Conservation (phyloP, 2,888 invertebrate genomes). For the Melanophora roralis region DNA sequence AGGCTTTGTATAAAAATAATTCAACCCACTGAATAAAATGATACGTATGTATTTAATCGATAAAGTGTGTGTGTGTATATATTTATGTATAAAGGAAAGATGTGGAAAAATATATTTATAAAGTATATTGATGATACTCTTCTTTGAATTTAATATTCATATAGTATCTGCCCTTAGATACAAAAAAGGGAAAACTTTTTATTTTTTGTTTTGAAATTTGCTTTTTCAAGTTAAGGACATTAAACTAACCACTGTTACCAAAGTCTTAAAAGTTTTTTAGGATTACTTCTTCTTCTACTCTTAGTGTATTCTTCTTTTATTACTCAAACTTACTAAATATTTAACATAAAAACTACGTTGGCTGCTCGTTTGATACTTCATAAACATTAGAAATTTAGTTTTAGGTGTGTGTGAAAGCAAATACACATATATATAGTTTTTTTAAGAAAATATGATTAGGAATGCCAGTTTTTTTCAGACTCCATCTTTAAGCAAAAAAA, state of each 20-base stretch:
- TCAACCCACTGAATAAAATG: constrained; percentile 17
- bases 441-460: too few species aligned
- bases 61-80: background rate
- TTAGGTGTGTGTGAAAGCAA: background rate
- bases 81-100: too few species aligned
- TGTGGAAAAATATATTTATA: too few species aligned
- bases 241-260: constrained; percentile 52
- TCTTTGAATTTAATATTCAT: constrained; percentile 42
- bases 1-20: constrained; percentile 5
- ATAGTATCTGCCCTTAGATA: constrained; percentile 34
- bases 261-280: constrained; percentile 49
- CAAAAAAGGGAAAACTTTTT: constrained; percentile 13
- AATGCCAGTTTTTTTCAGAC: too few species aligned
- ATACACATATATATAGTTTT: too few species aligned
- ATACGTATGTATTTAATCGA: constrained; percentile 19
- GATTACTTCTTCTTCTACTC: constrained; percentile 1
- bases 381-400: constrained; percentile 30
- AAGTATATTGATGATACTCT: too few species aligned
- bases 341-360: too few species aligned
- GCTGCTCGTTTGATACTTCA: constrained; percentile 46
- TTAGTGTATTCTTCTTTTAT: too few species aligned
- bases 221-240: constrained; percentile 24
- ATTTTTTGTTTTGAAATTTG: constrained; percentile 17
- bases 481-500: too few species aligned
- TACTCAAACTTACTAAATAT: too few species aligned